Conservation (phyloP, 2,113 vertebrate genomes). For the Gobio gobio region DNA sequence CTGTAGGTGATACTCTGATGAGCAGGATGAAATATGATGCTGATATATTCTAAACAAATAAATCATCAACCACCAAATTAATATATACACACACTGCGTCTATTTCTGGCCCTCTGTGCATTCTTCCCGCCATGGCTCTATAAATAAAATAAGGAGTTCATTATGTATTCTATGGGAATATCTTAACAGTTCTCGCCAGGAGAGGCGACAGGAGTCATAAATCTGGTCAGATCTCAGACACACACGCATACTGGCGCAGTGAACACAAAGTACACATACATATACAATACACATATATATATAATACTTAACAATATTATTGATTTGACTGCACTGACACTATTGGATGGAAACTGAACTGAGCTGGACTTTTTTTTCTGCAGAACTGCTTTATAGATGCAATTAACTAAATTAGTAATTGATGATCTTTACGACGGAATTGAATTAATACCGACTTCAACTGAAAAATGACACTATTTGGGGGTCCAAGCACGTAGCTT, state of each 20-base stretch:
- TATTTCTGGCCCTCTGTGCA: slow-evolving; percentile 8
- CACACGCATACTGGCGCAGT: background rate
- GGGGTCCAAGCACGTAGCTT: too few species aligned
- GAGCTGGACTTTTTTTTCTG: too few species aligned
- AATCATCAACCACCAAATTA: slow-evolving; percentile 2
- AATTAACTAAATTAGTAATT: too few species aligned
- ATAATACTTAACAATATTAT: too few species aligned
- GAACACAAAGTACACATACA: background rate
- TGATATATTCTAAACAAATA: slow-evolving; percentile 14
- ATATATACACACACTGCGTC: background rate
- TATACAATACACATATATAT: background rate
- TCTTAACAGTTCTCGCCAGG: background rate
- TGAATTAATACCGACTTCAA: too few species aligned
- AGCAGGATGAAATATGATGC: slow-evolving; percentile 12
- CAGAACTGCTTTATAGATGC: too few species aligned
- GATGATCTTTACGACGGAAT: too few species aligned
- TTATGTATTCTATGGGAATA: slow-evolving; percentile 18
- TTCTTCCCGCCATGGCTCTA: background rate
- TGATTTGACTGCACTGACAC: too few species aligned
- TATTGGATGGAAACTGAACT: too few species aligned
- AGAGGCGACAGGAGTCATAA: background rate
- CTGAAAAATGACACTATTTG: too few species aligned
- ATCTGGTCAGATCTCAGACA: slow-evolving; percentile 9
- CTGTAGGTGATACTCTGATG: background rate
- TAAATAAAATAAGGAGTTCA: slow-evolving; percentile 30